Evolutionary conservation across 2,888 invertebrate species (phyloP).

Genomic region (Deilephila porcellus): DNA sequence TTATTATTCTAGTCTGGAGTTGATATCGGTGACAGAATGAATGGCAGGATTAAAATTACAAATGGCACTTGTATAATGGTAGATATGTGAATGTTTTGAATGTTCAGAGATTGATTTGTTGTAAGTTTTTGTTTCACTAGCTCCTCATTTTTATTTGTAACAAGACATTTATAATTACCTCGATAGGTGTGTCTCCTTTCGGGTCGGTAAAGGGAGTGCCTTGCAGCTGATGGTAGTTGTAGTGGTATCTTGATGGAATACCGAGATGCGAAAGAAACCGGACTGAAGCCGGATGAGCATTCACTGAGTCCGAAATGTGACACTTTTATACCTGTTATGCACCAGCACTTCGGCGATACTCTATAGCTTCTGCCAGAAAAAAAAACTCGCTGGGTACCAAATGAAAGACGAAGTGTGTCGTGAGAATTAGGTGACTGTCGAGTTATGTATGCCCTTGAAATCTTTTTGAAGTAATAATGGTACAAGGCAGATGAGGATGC

Average conservation of each 20-base stretch:
- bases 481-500: conserved; percentile 9
- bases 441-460: not conserved
- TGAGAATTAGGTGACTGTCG: not conserved
- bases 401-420: not conserved
- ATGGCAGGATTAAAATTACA: conserved; percentile 44
- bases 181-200: not conserved
- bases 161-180: not conserved
- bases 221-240: too few relatives aligned
- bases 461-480: not conserved
- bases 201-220: too few relatives aligned
- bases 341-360: not conserved
- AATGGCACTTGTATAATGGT: not conserved
- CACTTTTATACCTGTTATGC: too few relatives aligned
- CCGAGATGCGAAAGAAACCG: too few relatives aligned
- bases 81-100: not conserved
- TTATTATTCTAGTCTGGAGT: conserved; percentile 72
- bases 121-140: not conserved
- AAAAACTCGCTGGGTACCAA: not conserved
- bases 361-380: not conserved
- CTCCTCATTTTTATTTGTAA: not conserved
- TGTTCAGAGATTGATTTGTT: not conserved
- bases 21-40: conserved; percentile 65
- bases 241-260: too few relatives aligned
- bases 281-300: too few relatives aligned
- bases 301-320: too few relatives aligned